These are phyloP conservation scores for Meghimatium bilineatum DNA, from an alignment of 2,888 invertebrate genomes.

Conservation along the genomic window DNA sequence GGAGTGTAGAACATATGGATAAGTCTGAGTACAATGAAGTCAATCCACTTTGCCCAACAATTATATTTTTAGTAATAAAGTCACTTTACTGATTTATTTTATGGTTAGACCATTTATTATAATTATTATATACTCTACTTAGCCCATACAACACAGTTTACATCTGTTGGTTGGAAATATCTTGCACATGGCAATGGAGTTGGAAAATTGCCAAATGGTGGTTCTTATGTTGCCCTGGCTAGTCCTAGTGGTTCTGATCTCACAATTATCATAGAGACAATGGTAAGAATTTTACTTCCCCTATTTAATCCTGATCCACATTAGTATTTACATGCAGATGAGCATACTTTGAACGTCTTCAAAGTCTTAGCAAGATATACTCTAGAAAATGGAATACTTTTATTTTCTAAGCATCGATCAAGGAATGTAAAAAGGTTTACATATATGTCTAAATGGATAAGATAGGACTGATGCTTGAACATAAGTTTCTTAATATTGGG, in stretches of 20 bases:
- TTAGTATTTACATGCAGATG: neutral
- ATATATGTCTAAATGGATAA: no score
- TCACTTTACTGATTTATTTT: no score
- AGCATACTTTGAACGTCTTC: neutral
- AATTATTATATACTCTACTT: neutral
- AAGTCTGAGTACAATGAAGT: no score
- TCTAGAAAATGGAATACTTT: no score
- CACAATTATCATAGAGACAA: constrained; percentile 77
- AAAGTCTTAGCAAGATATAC: no score
- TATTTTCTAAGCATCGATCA: no score
- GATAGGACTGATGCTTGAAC: no score
- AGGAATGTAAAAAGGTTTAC: no score
- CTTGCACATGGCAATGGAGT: constrained; percentile 72
- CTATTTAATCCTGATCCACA: neutral
- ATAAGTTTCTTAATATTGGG: no score
- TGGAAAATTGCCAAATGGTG: constrained; percentile 71
- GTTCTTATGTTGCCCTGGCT: constrained; percentile 74
- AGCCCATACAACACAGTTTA: constrained; percentile 77
- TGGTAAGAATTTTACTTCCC: constrained; percentile 67
- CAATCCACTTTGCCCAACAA: no score
- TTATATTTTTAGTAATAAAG: no score
- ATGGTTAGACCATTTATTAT: neutral
- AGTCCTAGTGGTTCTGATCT: constrained; percentile 70
- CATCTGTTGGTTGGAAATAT: constrained; percentile 73
- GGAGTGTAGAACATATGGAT: no score